Conservation (phyloP, 2,113 vertebrate genomes). For the Gorsachius goisagi region DNA sequence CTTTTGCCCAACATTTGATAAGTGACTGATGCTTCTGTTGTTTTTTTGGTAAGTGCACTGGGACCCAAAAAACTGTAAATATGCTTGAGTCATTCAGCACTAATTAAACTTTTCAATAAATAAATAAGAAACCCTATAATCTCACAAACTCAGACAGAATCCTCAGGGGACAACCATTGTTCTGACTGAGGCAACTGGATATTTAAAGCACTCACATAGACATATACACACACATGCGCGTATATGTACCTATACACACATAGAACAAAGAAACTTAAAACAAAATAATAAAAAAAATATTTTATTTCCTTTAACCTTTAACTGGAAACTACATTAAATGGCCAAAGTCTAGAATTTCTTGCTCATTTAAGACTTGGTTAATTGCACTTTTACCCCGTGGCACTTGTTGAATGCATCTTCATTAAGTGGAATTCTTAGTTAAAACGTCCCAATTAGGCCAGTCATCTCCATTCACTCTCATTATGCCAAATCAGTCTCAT, state of each 20-base stretch:
- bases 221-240: neutral
- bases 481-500: neutral
- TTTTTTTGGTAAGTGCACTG: neutral
- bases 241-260: neutral
- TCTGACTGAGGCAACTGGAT: neutral
- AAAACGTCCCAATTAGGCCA: neutral
- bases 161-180: neutral
- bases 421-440: neutral
- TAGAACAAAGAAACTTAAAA: neutral
- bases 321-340: neutral
- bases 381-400: neutral
- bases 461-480: neutral
- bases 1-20: neutral
- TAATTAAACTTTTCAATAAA: conserved; percentile 5
- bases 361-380: neutral
- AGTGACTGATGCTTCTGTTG: neutral
- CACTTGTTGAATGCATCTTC: neutral
- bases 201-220: neutral
- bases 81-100: neutral
- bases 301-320: neutral
- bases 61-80: neutral
- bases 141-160: neutral
- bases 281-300: neutral
- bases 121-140: neutral
- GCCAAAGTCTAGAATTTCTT: neutral